These are phyloP conservation scores for Bombylius discolor DNA, from an alignment of 2,888 invertebrate species.

Conservation along the genomic window DNA sequence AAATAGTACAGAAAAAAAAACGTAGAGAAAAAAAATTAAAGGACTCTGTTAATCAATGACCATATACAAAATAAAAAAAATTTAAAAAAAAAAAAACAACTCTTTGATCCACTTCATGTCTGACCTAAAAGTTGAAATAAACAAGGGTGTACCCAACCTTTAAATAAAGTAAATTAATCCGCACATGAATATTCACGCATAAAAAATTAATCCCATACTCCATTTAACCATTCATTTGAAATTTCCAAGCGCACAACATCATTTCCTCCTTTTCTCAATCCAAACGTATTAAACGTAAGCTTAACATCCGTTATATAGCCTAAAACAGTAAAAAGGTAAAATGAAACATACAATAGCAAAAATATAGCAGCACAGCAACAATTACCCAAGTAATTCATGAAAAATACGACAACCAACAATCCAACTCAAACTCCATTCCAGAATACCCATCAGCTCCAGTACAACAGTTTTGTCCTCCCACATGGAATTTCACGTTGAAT, in stretches of 20 bases:
- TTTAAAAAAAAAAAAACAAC: neutral
- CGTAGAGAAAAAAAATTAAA: no score
- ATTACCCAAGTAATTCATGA: slow-evolving; percentile 6
- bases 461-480: neutral
- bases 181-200: slow-evolving; percentile 13
- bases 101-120: neutral
- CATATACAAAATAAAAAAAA: neutral
- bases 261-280: no score
- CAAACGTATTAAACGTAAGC: no score
- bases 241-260: no score
- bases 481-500: neutral
- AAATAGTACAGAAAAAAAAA: no score
- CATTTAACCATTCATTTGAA: no score
- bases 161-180: slow-evolving; percentile 13
- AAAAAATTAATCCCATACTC: slow-evolving; percentile 9
- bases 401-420: neutral
- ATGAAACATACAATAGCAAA: neutral
- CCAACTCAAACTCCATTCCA: neutral
- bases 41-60: neutral
- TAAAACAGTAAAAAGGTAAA: no score
- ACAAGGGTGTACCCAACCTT: slow-evolving; percentile 9
- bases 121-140: neutral
- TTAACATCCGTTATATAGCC: no score
- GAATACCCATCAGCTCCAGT: no score
- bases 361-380: neutral